Percentiles rank a stretch among this genome's conserved stretches.
Evolutionary conservation across 2,113 vertebrate species (phyloP).

Genomic region (Calypte anna): DNA sequence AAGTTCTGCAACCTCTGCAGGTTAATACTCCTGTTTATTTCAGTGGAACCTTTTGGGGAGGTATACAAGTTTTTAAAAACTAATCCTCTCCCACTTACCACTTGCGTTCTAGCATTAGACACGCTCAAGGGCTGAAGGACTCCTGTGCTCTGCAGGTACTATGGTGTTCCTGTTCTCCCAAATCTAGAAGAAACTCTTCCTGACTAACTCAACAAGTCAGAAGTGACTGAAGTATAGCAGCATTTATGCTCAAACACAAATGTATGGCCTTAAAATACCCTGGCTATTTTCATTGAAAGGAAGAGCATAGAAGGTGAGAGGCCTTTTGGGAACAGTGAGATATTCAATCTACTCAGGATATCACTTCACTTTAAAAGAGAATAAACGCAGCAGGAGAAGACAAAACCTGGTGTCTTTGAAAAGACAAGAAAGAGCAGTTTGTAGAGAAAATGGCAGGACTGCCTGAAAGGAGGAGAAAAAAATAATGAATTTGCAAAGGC

Average conservation of each 20-base stretch:
- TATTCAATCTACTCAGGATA: background rate
- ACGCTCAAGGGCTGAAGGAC: background rate
- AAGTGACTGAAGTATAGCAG: background rate
- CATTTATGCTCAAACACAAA: background rate
- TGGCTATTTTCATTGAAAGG: background rate
- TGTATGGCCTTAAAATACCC: background rate
- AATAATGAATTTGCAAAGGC: background rate
- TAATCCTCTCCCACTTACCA: background rate
- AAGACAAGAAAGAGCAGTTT: background rate
- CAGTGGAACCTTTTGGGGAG: background rate
- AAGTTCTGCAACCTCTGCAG: background rate
- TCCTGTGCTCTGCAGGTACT: background rate
- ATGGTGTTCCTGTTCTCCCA: background rate
- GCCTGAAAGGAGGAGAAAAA: background rate
- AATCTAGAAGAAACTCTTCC: background rate
- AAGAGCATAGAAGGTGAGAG: background rate
- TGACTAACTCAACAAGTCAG: background rate
- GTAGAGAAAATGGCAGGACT: background rate
- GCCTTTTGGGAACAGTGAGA: background rate
- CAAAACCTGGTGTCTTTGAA: background rate
- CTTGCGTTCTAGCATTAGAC: background rate
- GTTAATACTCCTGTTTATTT: background rate
- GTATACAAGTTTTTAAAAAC: background rate
- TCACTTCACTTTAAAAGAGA: background rate
- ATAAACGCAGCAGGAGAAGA: background rate